Base-by-base conservation (phyloP, 2,888 invertebrate genomes). In the Rhamphomyia laevipes region DNA sequence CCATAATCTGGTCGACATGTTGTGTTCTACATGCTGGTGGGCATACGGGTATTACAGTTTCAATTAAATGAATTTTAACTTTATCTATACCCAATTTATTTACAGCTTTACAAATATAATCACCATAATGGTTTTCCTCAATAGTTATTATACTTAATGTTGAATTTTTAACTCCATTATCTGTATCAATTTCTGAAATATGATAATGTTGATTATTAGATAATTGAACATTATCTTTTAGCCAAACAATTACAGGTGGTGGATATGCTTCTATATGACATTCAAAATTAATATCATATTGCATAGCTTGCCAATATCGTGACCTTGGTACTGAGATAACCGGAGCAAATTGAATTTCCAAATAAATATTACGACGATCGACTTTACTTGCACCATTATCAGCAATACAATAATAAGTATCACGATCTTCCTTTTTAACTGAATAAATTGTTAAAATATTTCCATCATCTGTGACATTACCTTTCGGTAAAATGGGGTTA, bases 261-360 rank as follows among this genome's bases (percentile, higher is more conserved):
- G 92, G 92, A 68, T 89, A 90, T 0, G 91, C 91, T 61, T 88
- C 87, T 3, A 90, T 84, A 65, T 89, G 89, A 61, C 93, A 93
- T 60, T 91, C 90, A 49, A 93, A 65, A 60, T 90, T 87, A 82
- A 90, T 88, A 59, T 91, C 88, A 61, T 88, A 90, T 63, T 88
- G 89, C 1, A 89, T 70, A 1, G 90, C 90, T 75, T 76, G 76
- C 17, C 86, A 87, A n/a, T 88, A 70, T 16, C 88, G 73, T 0
- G 87, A 87, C 35, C 84, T 70, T 0, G 86, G 85, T 2, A 85
- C 85, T 0, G 81, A 79, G 37, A 90, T 82, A 0, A 87, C 85
- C 0, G 90, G 90, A 0, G 86, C 77, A 62, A 89, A 88, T 64
- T 88, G 87, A n/a, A 89, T 86, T 64, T 90, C 89, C 31, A 90